Percentiles rank a stretch among this genome's conserved stretches.
These are phyloP conservation scores for Pseudococcus viburni DNA, from an alignment of 2,888 invertebrate genomes.

Conservation along the genomic window DNA sequence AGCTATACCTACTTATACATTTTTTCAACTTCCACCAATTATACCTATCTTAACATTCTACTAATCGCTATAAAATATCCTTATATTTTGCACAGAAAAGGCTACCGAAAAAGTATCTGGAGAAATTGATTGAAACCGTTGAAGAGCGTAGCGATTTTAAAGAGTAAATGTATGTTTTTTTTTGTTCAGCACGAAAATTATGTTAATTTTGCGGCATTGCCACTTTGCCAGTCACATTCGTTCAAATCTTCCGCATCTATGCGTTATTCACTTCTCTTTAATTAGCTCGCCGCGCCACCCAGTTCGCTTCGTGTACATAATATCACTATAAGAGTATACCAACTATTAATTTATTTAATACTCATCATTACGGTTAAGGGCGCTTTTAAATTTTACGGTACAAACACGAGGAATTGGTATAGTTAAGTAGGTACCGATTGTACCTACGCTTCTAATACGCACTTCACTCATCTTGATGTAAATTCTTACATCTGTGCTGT, in stretches of 20 bases:
- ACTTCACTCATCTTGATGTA: no score
- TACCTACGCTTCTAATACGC: no score
- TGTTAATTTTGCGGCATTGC: background rate
- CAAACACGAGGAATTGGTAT: no score
- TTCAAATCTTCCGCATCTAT: background rate
- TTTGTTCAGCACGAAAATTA: slow-evolving; percentile 29
- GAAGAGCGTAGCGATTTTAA: slow-evolving; percentile 67
- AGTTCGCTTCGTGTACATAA: background rate
- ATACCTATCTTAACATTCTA: background rate
- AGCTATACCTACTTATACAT: no score
- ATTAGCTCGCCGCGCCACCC: background rate
- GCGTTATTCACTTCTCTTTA: background rate
- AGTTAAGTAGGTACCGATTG: no score
- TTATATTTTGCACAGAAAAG: slow-evolving; percentile 67
- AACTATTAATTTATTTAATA: no score
- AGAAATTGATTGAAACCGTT: slow-evolving; percentile 67
- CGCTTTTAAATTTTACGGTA: no score
- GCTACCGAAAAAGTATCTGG: slow-evolving; percentile 68
- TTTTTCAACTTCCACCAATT: no score
- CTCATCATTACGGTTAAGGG: no score
- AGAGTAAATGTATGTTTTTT: slow-evolving; percentile 65
- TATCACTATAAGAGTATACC: no score
- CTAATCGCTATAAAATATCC: background rate
- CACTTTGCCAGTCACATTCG: no score
- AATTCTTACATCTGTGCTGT: no score